phyloP scores from a whole-genome alignment of 2,797 vertebrate species.

The Nannoperca australis region DNA sequence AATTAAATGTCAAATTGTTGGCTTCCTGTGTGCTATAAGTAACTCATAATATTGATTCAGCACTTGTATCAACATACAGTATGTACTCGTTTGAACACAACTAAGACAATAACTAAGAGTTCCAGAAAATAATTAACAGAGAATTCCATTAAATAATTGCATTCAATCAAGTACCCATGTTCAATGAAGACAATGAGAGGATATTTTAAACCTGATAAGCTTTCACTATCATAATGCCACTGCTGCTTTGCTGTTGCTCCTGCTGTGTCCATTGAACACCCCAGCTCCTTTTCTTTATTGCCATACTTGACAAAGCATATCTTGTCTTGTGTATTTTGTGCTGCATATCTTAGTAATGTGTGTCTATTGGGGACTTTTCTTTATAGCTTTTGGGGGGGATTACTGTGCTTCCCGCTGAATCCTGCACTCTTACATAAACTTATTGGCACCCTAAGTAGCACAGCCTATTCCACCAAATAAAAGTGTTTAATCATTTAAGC shows the following conservation, averaged over 20 bases:
- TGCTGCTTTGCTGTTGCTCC: background rate
- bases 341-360: background rate
- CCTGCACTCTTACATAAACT: background rate
- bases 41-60: background rate
- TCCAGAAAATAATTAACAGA: background rate
- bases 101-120: background rate
- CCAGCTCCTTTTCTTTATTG: background rate
- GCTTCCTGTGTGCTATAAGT: too few relatives aligned
- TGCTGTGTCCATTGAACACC: conserved; percentile 5
- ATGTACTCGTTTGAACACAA: background rate
- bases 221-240: background rate
- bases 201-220: conserved; percentile 15
- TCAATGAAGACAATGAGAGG: background rate
- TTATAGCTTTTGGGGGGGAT: background rate
- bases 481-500: background rate
- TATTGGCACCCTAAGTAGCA: background rate
- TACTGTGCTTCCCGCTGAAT: conserved; percentile 6
- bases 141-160: background rate
- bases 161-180: background rate
- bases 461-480: background rate
- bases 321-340: conserved; percentile 13
- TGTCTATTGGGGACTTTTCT: background rate
- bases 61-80: background rate
- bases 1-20: background rate
- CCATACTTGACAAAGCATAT: conserved; percentile 19